phyloP scores from a whole-genome alignment of 2,888 invertebrate species.

The Apeira syringaria region DNA sequence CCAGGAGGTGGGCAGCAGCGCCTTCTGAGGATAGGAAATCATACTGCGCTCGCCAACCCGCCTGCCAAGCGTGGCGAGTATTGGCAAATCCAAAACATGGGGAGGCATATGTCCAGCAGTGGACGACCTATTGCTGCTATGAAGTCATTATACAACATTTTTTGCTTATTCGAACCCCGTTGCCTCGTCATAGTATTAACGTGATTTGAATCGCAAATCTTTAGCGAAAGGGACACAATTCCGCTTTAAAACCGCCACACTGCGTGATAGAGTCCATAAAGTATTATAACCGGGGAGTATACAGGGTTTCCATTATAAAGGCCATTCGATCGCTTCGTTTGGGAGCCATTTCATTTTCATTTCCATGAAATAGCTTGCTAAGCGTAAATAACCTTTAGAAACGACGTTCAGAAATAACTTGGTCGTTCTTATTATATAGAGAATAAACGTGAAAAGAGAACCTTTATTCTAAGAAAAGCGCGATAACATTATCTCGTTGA shows the following conservation, averaged over 20 bases:
- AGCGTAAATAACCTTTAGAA: conserved; percentile 15
- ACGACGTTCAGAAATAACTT: conserved; percentile 10
- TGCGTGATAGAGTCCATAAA: conserved; percentile 37
- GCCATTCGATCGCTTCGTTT: conserved; percentile 12
- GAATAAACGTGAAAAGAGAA: conserved; percentile 11
- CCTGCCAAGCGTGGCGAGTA: too few relatives aligned
- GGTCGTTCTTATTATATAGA: conserved; percentile 13
- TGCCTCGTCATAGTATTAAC: too few relatives aligned
- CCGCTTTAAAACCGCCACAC: conserved; percentile 39
- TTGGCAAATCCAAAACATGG: too few relatives aligned
- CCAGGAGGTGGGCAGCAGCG: too few relatives aligned
- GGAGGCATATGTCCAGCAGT: too few relatives aligned
- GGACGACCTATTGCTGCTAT: too few relatives aligned
- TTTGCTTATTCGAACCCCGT: too few relatives aligned
- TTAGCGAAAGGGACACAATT: conserved; percentile 28
- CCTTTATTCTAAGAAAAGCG: conserved; percentile 13
- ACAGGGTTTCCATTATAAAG: conserved; percentile 24
- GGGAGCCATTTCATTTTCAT: conserved; percentile 14
- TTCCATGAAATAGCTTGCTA: conserved; percentile 15
- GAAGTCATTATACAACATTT: too few relatives aligned
- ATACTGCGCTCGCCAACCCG: too few relatives aligned
- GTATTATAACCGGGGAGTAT: conserved; percentile 34
- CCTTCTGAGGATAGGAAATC: too few relatives aligned
- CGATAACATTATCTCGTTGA: conserved; percentile 16
- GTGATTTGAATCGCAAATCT: conserved; percentile 36